These are phyloP conservation scores for Miniopterus natalensis DNA, from an alignment of 2,113 vertebrate genomes.

Conservation along the genomic window DNA sequence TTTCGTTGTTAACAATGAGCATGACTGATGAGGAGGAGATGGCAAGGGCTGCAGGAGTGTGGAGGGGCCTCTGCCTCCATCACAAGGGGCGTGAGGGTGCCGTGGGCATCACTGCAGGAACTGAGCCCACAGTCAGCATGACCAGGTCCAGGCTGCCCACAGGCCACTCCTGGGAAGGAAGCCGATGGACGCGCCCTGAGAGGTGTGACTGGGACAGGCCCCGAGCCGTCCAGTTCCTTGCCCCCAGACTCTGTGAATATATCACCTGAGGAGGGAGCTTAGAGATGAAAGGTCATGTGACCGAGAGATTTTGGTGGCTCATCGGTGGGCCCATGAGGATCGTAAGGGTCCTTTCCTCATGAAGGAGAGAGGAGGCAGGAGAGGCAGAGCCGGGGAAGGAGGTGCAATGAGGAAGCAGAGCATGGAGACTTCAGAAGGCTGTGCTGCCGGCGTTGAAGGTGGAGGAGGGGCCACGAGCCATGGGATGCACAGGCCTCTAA, in stretches of 20 bases:
- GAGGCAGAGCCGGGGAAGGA: neutral
- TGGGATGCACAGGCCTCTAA: too few relatives aligned
- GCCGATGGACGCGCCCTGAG: neutral
- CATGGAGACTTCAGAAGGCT: neutral
- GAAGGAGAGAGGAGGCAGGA: too few relatives aligned
- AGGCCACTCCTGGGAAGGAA: neutral
- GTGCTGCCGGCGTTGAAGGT: accelerated
- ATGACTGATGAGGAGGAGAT: neutral
- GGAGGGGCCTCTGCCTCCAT: neutral
- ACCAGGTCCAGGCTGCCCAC: neutral
- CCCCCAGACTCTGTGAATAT: neutral
- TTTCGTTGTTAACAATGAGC: neutral
- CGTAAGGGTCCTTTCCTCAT: neutral
- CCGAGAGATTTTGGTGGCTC: neutral
- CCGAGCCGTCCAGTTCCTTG: neutral
- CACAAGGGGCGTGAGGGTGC: neutral
- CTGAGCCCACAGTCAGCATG: neutral
- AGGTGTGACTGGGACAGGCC: too few relatives aligned
- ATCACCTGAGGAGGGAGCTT: neutral
- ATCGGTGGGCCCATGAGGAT: neutral
- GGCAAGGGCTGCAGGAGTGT: neutral
- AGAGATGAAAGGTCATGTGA: neutral
- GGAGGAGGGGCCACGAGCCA: neutral
- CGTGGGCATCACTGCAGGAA: neutral
- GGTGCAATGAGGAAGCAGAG: neutral